A percentile compares a stretch with the other conserved stretches of the same genome.
phyloP scores from a whole-genome alignment of 2,797 vertebrate genomes.

The Heterohyrax brucei region DNA sequence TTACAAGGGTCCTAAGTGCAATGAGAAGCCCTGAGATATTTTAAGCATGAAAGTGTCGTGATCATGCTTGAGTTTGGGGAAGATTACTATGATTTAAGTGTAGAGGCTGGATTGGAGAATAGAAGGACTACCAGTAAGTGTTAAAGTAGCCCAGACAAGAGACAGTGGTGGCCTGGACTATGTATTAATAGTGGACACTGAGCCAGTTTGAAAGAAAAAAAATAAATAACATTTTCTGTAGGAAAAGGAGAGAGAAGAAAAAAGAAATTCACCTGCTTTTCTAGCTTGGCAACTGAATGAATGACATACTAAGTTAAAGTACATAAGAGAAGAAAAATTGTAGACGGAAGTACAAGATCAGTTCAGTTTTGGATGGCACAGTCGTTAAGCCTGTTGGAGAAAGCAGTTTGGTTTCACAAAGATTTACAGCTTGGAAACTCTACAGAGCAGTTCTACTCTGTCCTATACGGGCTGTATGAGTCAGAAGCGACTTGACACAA shows the following conservation, averaged over 20 bases:
- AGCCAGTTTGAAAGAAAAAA: conserved; percentile 24
- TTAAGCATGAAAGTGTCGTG: neutral
- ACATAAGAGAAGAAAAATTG: neutral
- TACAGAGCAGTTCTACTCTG: too few relatives aligned
- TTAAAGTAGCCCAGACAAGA: neutral
- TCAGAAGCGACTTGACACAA: too few relatives aligned
- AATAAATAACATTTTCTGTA: neutral
- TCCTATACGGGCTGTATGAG: too few relatives aligned
- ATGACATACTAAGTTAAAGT: neutral
- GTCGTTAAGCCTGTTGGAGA: neutral
- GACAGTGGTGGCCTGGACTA: neutral
- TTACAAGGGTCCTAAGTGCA: neutral
- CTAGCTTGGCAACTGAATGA: neutral
- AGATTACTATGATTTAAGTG: neutral
- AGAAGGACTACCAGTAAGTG: neutral
- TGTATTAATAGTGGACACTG: neutral
- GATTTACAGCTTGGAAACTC: too few relatives aligned
- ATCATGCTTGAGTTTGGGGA: neutral
- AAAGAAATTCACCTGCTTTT: neutral
- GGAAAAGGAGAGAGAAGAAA: neutral
- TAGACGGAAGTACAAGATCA: neutral
- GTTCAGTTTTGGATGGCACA: neutral
- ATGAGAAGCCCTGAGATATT: neutral
- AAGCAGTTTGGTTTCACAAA: too few relatives aligned
- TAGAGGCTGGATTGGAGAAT: neutral